Conservation (phyloP, 2,113 vertebrate genomes). For the Nothocercus julius region DNA sequence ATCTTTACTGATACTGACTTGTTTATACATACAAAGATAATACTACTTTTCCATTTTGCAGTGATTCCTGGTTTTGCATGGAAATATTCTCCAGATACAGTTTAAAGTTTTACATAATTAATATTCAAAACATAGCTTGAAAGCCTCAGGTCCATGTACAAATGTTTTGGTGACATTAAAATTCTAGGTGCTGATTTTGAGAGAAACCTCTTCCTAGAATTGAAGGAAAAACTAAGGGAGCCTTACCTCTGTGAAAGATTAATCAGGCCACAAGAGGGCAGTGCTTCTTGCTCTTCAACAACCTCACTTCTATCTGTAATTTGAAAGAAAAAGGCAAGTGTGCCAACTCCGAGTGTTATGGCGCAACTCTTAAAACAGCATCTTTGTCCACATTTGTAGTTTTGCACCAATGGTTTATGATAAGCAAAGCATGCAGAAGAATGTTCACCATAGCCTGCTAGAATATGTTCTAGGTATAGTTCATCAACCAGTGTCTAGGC, state of each 20-base stretch:
- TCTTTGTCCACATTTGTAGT: not conserved
- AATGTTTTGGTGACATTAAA: not conserved
- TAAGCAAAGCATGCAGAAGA: not conserved
- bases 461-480: not conserved
- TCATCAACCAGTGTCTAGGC: not conserved
- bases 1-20: not conserved
- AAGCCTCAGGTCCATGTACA: not conserved
- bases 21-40: not conserved
- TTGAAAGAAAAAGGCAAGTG: accelerated
- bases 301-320: accelerated
- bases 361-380: not conserved
- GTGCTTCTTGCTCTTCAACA: constrained; percentile 57
- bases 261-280: constrained; percentile 44
- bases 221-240: not conserved
- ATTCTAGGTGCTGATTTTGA: not conserved
- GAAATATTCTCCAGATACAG: not conserved
- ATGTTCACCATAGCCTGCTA: not conserved
- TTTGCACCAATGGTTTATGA: not conserved
- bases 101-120: not conserved
- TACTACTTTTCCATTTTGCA: not conserved
- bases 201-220: not conserved
- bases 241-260: not conserved
- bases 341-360: not conserved
- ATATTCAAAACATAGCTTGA: not conserved
- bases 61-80: not conserved